phyloP scores from a whole-genome alignment of 2,113 vertebrate genomes.

The Sminthopsis crassicaudata region DNA sequence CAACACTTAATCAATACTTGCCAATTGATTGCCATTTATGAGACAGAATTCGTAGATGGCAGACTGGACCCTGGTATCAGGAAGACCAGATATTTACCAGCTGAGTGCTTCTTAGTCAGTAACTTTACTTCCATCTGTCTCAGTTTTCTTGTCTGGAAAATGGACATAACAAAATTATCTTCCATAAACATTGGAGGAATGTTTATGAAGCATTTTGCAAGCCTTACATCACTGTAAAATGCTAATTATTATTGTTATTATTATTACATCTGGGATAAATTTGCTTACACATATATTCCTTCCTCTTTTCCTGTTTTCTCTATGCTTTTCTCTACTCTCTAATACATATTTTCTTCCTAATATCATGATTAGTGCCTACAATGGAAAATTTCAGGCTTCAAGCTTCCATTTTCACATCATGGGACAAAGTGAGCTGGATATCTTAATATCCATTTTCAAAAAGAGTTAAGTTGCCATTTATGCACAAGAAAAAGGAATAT shows the following conservation, averaged over 20 bases:
- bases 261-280: background rate
- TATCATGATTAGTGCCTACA: background rate
- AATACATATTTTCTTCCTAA: background rate
- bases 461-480: constrained; percentile 22
- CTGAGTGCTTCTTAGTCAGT: background rate
- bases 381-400: constrained; percentile 11
- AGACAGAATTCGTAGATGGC: background rate
- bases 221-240: background rate
- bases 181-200: too few species aligned
- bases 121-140: background rate
- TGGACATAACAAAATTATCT: background rate
- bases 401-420: constrained; percentile 1
- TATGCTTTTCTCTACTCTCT: background rate
- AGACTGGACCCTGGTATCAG: background rate
- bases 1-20: background rate
- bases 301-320: background rate
- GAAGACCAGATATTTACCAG: background rate
- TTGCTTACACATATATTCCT: background rate
- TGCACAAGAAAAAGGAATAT: constrained; percentile 25
- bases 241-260: background rate
- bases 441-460: constrained; percentile 55
- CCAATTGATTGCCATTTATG: background rate
- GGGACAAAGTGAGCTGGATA: background rate
- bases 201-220: background rate
- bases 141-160: background rate